Base-by-base conservation (phyloP, 1,140 invertebrate genomes). In the Oreohelix idahoensis region DNA sequence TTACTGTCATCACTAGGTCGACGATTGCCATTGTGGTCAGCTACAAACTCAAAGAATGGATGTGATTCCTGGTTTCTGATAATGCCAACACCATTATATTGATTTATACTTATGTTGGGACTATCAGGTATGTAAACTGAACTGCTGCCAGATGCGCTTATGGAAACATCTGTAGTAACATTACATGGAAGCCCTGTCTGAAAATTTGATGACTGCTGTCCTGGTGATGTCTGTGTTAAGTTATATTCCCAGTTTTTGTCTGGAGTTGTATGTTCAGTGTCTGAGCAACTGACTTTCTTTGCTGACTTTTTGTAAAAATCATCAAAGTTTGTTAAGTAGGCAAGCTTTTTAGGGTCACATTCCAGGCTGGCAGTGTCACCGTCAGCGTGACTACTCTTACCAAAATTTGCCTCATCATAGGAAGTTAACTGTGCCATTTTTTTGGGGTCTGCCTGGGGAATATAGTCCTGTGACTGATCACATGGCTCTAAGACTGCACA, bases 291-390 rank as follows among this genome's bases (percentile, higher is more conserved):
- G n/a, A 32, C 63, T 66, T 66, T 66, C 29, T 32, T 23, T 35
- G n/a, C 1, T 35, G 29, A 32, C 20, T 29, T 29, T 5, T 66
- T 8, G 32, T 32, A 32, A 4, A 66, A 66, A 66, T 74, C 38
- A 39, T 79, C 77, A 79, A 79, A 79, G 1, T 66, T 36, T 36
- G 38, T 17, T 69, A 79, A 66, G 36, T 38, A 63, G 20, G 53
- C 58, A 20, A 79, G 17, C 63, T 79, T 79, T 1, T 13, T 17
- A n/a, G 51, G 53, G 45, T 79, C 77, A 66, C 77, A 66, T 36
- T 51, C 49, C 17, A 77, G 23, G 20, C 23, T 23, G 5, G n/a
- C 26, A n/a, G 77, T 1, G 13, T 42, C 51, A 38, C 8, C 36
- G 4, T 2, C n/a, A 36, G 17, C 32, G 26, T 29, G 15, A n/a